phyloP scores from a whole-genome alignment of 2,113 vertebrate species.

The Uria lomvia region DNA sequence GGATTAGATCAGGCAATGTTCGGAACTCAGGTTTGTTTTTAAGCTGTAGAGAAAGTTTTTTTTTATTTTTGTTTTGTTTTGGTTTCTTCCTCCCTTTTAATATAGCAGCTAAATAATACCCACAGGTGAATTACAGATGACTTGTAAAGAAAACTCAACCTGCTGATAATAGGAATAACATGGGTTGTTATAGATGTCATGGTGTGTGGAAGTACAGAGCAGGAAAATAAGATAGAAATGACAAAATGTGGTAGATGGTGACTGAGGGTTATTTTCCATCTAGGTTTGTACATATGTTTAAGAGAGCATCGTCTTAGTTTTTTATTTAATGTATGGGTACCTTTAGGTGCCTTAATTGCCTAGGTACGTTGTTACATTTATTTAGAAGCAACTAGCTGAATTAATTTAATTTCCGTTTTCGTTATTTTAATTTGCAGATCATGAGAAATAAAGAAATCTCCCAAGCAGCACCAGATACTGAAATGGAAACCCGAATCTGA shows the following conservation, averaged over 20 bases:
- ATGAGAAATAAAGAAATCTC: not conserved
- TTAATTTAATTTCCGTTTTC: not conserved
- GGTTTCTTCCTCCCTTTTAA: not conserved
- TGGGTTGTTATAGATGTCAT: not conserved
- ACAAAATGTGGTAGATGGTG: not conserved
- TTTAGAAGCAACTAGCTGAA: not conserved
- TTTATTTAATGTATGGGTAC: not conserved
- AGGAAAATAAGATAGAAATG: not conserved
- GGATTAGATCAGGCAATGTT: not conserved
- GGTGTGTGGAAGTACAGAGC: not conserved
- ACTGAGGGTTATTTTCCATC: not conserved
- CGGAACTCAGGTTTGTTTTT: not conserved
- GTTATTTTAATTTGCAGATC: not conserved
- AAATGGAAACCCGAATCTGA: not conserved
- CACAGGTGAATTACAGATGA: not conserved
- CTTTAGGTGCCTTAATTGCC: not conserved
- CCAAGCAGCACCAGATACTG: not conserved
- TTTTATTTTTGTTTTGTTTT: not conserved
- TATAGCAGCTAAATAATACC: not conserved
- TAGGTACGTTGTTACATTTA: not conserved
- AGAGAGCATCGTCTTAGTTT: not conserved
- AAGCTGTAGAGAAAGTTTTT: not conserved
- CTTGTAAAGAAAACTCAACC: conserved; percentile 19
- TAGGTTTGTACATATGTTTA: not conserved
- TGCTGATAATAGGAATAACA: not conserved